These are phyloP conservation scores for Neotoma lepida DNA, from an alignment of 2,113 vertebrate species.

Conservation along the genomic window DNA sequence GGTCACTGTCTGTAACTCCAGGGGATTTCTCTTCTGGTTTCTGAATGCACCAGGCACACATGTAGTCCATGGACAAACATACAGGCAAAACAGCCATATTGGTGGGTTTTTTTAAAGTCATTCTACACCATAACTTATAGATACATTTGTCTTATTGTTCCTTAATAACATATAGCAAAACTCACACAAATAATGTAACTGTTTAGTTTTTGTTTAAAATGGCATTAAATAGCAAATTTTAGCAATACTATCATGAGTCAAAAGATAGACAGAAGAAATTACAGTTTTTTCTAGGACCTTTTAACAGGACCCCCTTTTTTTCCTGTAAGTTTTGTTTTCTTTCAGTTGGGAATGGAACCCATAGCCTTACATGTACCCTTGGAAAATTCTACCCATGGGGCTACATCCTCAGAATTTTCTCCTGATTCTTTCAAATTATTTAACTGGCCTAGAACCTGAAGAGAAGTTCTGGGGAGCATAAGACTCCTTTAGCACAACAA, in stretches of 20 bases:
- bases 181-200: neutral
- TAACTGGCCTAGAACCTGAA: conserved; percentile 13
- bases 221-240: conserved; percentile 41
- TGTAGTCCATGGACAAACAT: neutral
- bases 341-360: neutral
- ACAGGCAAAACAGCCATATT: neutral
- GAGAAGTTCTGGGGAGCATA: neutral
- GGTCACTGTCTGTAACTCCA: neutral
- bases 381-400: neutral
- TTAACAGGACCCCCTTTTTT: neutral
- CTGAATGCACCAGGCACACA: neutral
- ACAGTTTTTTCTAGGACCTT: neutral
- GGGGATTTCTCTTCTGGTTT: neutral
- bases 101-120: neutral
- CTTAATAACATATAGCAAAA: neutral
- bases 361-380: neutral
- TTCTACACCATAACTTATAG: neutral
- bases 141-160: neutral
- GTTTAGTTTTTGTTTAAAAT: conserved; percentile 40
- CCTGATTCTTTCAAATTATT: neutral
- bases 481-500: neutral
- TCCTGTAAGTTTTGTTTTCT: neutral
- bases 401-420: neutral
- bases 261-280: conserved; percentile 4
- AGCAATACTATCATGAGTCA: neutral